Base-by-base conservation (phyloP, 1,140 invertebrate genomes). In the Drosophila pallidifrons region DNA sequence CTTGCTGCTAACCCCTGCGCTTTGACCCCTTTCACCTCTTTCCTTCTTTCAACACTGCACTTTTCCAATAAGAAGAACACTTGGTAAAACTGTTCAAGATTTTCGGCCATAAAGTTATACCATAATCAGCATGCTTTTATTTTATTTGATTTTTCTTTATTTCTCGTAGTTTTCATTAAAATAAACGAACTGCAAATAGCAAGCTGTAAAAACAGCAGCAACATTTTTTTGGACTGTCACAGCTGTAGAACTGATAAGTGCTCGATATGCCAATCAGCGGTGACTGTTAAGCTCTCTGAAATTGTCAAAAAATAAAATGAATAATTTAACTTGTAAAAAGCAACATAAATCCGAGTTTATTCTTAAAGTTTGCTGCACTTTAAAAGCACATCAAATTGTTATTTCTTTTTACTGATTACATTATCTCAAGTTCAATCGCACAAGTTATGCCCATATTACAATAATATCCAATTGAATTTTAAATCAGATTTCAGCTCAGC, bases 1-100 rank as follows among this genome's bases (percentile, higher is more conserved):
- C 11, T 43, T 43, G 13, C 75, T 70, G 65, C 77, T 78, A 82
- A 78, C 75, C 32, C 32, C 5, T 49, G 8, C 16, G 3, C 5
- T 5, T 51, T 13, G 7, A 10, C 20, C 43, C 5, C 11, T 8
- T 7, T 1, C 11, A 25, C 54, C 52, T 16, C 16, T 16, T 1
- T 16, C 30, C 15, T 15, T 15, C 38, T 13, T 5, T 30, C n/a
- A 0, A 10, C 5, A 11, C 38, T 41, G 38, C n/a, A 43, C 41
- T 43, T 43, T 8, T 54, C 51, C 28, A 54, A 54, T 32, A 15
- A 54, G 51, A 15, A 54, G 51, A 54, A 52, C 16, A 49, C 16
- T 25, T 25, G 2, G 28, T 10, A 51, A 25, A 51, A 51, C 10
- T 51, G 10, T 11, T 6, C 2, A 5, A 52, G 49, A 54, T 54